phyloP scores from a whole-genome alignment of 2,888 invertebrate genomes.

The Drosophila fulvimacula region DNA sequence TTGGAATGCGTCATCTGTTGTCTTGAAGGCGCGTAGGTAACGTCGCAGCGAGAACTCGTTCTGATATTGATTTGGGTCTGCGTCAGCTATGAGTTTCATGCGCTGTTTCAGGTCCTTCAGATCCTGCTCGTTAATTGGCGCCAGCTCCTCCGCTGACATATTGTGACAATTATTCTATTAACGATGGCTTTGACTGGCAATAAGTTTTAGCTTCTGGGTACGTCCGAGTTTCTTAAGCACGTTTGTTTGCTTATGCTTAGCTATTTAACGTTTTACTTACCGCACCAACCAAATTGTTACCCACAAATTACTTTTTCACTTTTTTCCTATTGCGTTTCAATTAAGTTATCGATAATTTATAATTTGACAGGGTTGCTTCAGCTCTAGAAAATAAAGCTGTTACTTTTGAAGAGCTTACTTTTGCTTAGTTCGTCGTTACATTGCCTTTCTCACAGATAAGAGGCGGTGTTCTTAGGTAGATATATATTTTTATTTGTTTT shows the following conservation, averaged over 20 bases:
- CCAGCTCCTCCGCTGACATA: slow-evolving; percentile 83
- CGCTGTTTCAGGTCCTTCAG: slow-evolving; percentile 89
- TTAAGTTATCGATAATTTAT: slow-evolving; percentile 41
- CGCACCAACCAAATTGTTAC: slow-evolving; percentile 18
- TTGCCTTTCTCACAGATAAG: background rate
- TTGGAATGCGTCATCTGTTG: slow-evolving; percentile 90
- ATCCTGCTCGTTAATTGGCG: slow-evolving; percentile 87
- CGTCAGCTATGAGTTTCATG: slow-evolving; percentile 90
- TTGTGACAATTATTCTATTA: slow-evolving; percentile 52
- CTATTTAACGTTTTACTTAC: slow-evolving; percentile 18
- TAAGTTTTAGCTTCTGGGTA: background rate
- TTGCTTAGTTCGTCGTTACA: background rate
- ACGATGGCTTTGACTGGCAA: background rate
- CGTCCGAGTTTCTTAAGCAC: background rate
- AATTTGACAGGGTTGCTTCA: slow-evolving; percentile 30
- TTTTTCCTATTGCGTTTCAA: slow-evolving; percentile 55
- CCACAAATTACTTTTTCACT: slow-evolving; percentile 48
- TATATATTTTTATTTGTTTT: slow-evolving; percentile 47
- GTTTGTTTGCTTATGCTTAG: background rate
- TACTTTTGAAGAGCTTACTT: background rate
- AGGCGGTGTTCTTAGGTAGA: background rate
- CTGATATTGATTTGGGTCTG: slow-evolving; percentile 90
- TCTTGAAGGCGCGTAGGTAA: slow-evolving; percentile 91
- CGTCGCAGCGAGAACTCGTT: slow-evolving; percentile 90
- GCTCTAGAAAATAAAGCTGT: too few relatives aligned